These are phyloP conservation scores for Dendrocincla tyrannina DNA, from an alignment of 2,797 vertebrate genomes.

Conservation along the genomic window DNA sequence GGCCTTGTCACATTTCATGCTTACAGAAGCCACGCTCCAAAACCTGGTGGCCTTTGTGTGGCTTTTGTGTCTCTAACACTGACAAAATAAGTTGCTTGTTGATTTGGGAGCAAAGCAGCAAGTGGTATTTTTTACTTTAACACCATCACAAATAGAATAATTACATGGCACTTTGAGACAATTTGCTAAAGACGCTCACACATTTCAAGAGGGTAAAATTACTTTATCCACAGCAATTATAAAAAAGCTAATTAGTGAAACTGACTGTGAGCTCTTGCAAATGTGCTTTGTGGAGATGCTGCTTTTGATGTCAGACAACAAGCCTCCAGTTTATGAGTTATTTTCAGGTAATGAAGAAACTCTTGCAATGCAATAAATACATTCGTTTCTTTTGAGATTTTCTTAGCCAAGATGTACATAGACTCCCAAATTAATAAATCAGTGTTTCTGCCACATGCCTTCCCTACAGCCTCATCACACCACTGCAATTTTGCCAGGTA, in stretches of 20 bases:
- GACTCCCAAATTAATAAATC: not conserved
- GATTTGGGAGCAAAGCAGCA: conserved; percentile 37
- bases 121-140: conserved; percentile 37
- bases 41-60: not conserved
- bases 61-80: not conserved
- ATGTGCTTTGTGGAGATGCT: conserved; percentile 62
- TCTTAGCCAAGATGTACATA: not conserved
- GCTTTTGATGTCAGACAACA: conserved; percentile 37
- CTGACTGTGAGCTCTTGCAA: conserved; percentile 59
- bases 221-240: conserved; percentile 68
- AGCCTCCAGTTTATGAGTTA: conserved; percentile 45
- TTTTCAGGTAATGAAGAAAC: conserved; percentile 56
- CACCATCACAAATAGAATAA: conserved; percentile 62
- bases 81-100: conserved; percentile 24
- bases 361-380: not conserved
- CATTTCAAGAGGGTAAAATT: conserved; percentile 66
- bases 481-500: not conserved
- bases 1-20: not conserved
- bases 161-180: conserved; percentile 67
- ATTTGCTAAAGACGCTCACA: conserved; percentile 58
- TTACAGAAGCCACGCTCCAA: not conserved
- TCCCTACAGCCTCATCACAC: not conserved
- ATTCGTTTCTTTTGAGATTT: not conserved
- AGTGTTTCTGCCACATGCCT: not conserved
- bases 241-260: conserved; percentile 72